Percentiles rank a stretch among this genome's conserved stretches.
Conservation (phyloP, 2,888 invertebrate species). For the Cryptocephalus primarius region DNA sequence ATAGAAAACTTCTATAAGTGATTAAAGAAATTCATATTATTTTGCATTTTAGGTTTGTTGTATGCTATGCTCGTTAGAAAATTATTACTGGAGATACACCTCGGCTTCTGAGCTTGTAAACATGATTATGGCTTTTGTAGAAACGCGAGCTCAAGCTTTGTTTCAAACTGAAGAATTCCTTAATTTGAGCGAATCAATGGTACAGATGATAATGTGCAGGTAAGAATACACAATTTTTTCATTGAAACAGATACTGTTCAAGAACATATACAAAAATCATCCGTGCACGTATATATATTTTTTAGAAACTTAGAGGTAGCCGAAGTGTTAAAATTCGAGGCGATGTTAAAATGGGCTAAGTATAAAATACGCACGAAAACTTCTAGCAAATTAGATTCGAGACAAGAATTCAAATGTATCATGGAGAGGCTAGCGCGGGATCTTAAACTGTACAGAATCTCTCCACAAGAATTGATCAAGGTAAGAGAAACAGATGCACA, state of each 20-base stretch:
- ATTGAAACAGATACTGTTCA: background rate
- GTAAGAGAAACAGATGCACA: slow-evolving; percentile 35
- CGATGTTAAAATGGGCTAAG: slow-evolving; percentile 84
- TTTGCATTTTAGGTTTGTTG: slow-evolving; percentile 55
- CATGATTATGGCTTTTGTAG: slow-evolving; percentile 85
- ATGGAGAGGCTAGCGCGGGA: slow-evolving; percentile 87
- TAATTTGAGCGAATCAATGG: slow-evolving; percentile 86
- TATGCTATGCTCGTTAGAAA: slow-evolving; percentile 85
- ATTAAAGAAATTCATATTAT: too few species aligned
- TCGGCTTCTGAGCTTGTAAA: slow-evolving; percentile 89
- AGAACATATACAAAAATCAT: too few species aligned
- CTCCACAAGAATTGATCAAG: slow-evolving; percentile 86
- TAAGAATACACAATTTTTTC: slow-evolving; percentile 15
- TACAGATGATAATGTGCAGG: slow-evolving; percentile 82
- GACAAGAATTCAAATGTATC: slow-evolving; percentile 82
- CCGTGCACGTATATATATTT: slow-evolving; percentile 9
- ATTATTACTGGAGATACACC: slow-evolving; percentile 92
- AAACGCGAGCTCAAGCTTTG: slow-evolving; percentile 74
- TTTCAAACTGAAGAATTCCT: slow-evolving; percentile 79
- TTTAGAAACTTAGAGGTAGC: slow-evolving; percentile 75
- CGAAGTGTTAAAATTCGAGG: slow-evolving; percentile 85
- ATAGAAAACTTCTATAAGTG: too few species aligned
- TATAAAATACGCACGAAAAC: slow-evolving; percentile 72
- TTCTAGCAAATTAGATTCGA: slow-evolving; percentile 71
- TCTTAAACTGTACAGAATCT: slow-evolving; percentile 79